Percentiles rank a stretch among this genome's conserved stretches.
Evolutionary conservation across 2,113 vertebrate genomes (phyloP).

Genomic region (Riparia riparia): DNA sequence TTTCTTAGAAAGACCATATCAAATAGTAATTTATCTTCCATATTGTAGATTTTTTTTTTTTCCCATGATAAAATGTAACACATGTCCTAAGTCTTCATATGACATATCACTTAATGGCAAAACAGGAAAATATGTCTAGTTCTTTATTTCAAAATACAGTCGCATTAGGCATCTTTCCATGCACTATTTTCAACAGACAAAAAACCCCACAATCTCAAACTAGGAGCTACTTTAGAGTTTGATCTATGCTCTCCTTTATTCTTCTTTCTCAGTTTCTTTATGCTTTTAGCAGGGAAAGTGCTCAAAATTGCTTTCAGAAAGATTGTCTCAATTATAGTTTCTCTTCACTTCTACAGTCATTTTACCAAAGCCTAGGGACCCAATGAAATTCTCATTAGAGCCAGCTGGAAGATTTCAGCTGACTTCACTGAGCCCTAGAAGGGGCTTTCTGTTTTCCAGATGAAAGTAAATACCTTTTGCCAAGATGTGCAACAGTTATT

Average conservation of each 20-base stretch:
- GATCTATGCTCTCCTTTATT: not conserved
- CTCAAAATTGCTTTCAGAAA: slow-evolving; percentile 21
- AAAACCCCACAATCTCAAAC: not conserved
- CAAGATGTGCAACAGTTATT: not conserved
- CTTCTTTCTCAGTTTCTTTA: not conserved
- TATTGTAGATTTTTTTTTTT: not conserved
- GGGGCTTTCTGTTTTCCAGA: not conserved
- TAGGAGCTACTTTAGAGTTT: not conserved
- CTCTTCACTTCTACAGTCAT: not conserved
- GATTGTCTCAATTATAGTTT: slow-evolving; percentile 2
- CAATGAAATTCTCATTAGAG: not conserved
- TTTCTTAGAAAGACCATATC: not conserved
- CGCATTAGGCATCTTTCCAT: not conserved
- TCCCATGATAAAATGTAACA: not conserved
- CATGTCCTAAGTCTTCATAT: not conserved
- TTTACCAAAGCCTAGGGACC: not conserved
- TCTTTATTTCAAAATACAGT: not conserved
- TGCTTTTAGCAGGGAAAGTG: not conserved
- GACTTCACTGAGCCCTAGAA: not conserved
- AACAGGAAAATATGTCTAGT: not conserved
- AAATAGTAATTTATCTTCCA: not conserved
- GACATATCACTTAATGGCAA: not conserved
- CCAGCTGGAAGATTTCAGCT: not conserved
- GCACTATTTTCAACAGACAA: not conserved
- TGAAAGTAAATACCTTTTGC: not conserved